Evolutionary conservation across 1,140 invertebrate genomes (phyloP), one percentile per base, ranked within the genome.

Genomic region (Ceratosolen fusciceps): DNA sequence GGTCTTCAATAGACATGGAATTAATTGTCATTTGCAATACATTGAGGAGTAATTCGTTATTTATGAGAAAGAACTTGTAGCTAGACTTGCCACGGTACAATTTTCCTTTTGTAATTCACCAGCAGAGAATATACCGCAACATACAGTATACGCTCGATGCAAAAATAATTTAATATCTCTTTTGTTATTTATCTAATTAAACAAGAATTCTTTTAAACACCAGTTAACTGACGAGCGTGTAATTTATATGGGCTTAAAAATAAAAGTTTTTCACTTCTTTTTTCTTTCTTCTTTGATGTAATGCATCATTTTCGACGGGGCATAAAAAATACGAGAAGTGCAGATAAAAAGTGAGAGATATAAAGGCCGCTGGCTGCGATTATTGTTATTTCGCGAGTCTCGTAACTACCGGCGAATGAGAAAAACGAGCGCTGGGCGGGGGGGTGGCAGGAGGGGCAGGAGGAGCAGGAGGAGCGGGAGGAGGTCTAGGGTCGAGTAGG

Each of bases 301-400:
- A n/a, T n/a, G n/a, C n/a, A n/a, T n/a, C n/a, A n/a, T n/a, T n/a
- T n/a, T n/a, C n/a, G n/a, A n/a, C n/a, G n/a, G n/a, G n/a, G n/a
- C n/a, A n/a, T n/a, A n/a, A n/a, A n/a, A 26, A 43, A 43, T 43
- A 24, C 52, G 68, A 2, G 26, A 43, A 24, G 26, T 43, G 7
- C n/a, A 74, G 74, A 75, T 75, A 43, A 75, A 75, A 75, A 62
- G 58, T 39, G 12, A 47, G 16, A 49, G 39, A 75, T 67, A 75
- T 75, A 67, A 75, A 75, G 52, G 9, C 43, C 12, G 74, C 58
- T 75, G 29, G 4, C 19, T 29, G n/a, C 47, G 47, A 75, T 75
- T 75, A 75, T 75, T 65, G 60, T 75, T 62, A 52, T 52, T 75
- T 75, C 29, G 43, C 74, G 60, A 65, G 31, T 34, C 74, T 52